phyloP scores from a whole-genome alignment of 2,113 vertebrate genomes.

The Heterotilapia buettikoferi region DNA sequence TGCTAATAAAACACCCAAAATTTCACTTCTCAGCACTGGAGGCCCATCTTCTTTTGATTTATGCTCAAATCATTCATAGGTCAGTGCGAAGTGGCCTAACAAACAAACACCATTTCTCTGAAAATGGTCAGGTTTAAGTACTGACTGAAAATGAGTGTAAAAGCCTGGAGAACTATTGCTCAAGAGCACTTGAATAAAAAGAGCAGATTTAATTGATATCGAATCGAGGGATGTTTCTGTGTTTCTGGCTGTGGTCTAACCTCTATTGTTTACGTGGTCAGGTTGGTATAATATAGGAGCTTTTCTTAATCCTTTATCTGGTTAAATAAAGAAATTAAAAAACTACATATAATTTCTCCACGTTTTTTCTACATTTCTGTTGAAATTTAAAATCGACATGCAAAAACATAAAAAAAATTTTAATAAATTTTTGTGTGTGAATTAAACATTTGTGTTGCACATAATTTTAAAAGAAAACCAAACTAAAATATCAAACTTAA shows the following conservation, averaged over 20 bases:
- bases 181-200: background rate
- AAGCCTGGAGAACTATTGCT: background rate
- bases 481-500: background rate
- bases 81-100: background rate
- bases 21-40: background rate
- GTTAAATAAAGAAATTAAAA: background rate
- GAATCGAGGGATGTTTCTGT: background rate
- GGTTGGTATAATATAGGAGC: background rate
- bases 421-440: background rate
- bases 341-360: background rate
- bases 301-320: background rate
- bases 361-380: background rate
- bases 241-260: background rate
- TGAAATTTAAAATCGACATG: background rate
- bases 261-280: background rate
- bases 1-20: background rate
- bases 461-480: background rate
- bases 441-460: background rate
- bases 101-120: background rate
- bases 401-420: rapidly evolving
- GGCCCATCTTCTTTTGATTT: background rate
- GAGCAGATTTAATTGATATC: background rate
- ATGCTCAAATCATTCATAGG: rapidly evolving
- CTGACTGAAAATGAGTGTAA: background rate
- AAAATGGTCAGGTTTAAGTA: background rate